These are phyloP conservation scores for Progne subis DNA, from an alignment of 2,113 vertebrate species.

Conservation along the genomic window DNA sequence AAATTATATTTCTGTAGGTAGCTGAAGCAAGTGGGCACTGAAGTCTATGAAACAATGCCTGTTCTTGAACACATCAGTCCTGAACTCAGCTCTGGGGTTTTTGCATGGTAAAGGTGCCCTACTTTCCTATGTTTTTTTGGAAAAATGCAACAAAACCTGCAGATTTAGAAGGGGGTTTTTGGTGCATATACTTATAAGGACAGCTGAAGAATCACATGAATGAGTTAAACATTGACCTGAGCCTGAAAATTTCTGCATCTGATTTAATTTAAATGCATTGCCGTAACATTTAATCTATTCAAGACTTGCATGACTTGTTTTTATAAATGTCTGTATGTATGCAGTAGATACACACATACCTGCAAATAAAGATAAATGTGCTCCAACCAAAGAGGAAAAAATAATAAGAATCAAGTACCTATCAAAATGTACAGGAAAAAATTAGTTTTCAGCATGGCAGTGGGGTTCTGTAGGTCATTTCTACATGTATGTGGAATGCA, in stretches of 20 bases:
- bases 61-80: not conserved
- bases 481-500: not conserved
- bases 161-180: not conserved
- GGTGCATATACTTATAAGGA: not conserved
- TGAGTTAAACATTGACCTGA: not conserved
- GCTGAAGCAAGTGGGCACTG: not conserved
- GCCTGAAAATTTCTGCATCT: not conserved
- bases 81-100: not conserved
- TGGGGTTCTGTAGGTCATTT: not conserved
- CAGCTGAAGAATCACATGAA: not conserved
- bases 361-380: not conserved
- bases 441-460: not conserved
- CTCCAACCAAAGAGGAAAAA: not conserved
- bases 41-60: not conserved
- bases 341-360: too few relatives aligned
- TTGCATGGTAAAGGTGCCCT: not conserved
- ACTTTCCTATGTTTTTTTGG: not conserved
- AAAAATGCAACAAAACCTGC: not conserved
- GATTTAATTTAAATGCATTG: not conserved
- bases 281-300: not conserved
- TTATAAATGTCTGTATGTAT: not conserved
- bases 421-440: not conserved
- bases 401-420: not conserved
- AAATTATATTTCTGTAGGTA: not conserved
- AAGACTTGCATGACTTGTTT: not conserved